Evolutionary conservation across 2,888 invertebrate genomes (phyloP).

Genomic region (Cheilosia scutellata): DNA sequence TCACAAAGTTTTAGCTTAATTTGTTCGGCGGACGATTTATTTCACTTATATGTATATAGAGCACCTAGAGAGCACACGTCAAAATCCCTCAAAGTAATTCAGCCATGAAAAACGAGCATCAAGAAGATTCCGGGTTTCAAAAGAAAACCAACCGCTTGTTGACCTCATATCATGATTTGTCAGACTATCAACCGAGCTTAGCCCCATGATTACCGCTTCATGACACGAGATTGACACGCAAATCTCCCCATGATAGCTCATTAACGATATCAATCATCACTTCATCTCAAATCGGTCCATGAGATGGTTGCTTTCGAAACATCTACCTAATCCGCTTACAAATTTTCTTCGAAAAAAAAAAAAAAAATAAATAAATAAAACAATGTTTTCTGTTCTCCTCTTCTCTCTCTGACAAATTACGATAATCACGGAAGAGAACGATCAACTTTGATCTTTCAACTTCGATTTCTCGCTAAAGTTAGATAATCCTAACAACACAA

Average conservation of each 20-base stretch:
- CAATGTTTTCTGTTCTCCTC: constrained; percentile 1
- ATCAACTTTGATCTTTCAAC: constrained; percentile 76
- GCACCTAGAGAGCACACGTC: background rate
- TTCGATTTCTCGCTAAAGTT: constrained; percentile 74
- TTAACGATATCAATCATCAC: constrained; percentile 76
- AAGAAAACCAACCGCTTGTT: constrained; percentile 21
- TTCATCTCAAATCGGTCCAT: constrained; percentile 68
- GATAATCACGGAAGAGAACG: constrained; percentile 73
- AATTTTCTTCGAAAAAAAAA: constrained; percentile 12
- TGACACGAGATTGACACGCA: constrained; percentile 75
- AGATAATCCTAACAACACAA: constrained; percentile 69
- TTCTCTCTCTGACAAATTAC: constrained; percentile 64
- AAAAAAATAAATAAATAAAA: no score
- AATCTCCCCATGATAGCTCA: constrained; percentile 74
- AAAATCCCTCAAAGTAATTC: background rate
- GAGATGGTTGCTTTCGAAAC: constrained; percentile 62
- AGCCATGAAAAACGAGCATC: constrained; percentile 12
- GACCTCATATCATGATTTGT: constrained; percentile 74
- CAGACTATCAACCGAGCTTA: constrained; percentile 67
- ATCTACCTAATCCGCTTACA: constrained; percentile 64
- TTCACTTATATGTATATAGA: background rate
- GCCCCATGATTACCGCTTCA: constrained; percentile 67
- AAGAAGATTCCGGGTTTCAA: background rate
- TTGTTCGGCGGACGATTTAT: background rate
- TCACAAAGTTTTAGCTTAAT: background rate